These are phyloP conservation scores for Syngnathoides biaculeatus DNA, from an alignment of 2,113 vertebrate species.

Conservation along the genomic window DNA sequence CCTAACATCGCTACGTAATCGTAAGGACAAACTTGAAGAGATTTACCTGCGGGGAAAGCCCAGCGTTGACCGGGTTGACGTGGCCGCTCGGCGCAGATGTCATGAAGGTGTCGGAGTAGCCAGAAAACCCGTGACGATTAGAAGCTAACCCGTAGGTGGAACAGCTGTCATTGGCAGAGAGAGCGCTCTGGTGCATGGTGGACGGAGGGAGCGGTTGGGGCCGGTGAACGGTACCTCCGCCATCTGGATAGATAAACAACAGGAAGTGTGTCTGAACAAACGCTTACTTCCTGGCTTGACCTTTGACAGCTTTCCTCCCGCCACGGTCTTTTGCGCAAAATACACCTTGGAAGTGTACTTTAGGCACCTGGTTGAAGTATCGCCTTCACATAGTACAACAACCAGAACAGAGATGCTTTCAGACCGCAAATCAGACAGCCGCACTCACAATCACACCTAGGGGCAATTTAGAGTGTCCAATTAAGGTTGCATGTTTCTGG, in stretches of 20 bases:
- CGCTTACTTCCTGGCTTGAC: too few relatives aligned
- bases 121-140: slow-evolving; percentile 88
- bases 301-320: too few relatives aligned
- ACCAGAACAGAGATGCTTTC: too few relatives aligned
- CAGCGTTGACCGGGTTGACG: slow-evolving; percentile 91
- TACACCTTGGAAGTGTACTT: too few relatives aligned
- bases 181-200: slow-evolving; percentile 90
- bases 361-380: too few relatives aligned
- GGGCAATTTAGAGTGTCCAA: too few relatives aligned
- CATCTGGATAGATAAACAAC: slow-evolving; percentile 68
- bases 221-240: slow-evolving; percentile 85
- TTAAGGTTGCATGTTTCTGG: too few relatives aligned
- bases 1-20: neutral
- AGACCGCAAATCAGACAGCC: too few relatives aligned
- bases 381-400: too few relatives aligned
- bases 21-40: neutral
- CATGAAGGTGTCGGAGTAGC: slow-evolving; percentile 95
- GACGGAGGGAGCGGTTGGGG: slow-evolving; percentile 93
- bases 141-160: slow-evolving; percentile 83
- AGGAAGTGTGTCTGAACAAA: neutral
- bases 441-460: too few relatives aligned
- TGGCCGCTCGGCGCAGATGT: slow-evolving; percentile 84
- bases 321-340: too few relatives aligned
- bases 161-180: slow-evolving; percentile 75
- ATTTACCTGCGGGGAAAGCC: slow-evolving; percentile 90